Conservation (phyloP, 2,113 vertebrate genomes). For the Crypturellus undulatus region DNA sequence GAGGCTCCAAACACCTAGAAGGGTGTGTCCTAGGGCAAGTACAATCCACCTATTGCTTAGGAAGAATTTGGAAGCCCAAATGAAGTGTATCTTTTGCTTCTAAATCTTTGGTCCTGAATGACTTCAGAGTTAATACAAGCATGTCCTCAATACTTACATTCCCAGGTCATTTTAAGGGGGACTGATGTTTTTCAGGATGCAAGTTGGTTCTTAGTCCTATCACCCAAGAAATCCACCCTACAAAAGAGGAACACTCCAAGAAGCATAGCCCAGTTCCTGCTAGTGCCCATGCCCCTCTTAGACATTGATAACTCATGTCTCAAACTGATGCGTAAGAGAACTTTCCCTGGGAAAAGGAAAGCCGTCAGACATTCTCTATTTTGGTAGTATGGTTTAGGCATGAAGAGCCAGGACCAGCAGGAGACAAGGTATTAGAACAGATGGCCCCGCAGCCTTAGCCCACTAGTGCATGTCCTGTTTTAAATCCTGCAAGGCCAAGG, state of each 20-base stretch:
- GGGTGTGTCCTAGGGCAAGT: background rate
- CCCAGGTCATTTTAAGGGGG: background rate
- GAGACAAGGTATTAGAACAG: conserved; percentile 28
- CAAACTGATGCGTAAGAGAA: background rate
- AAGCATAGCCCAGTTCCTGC: rapidly evolving
- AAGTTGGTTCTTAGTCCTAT: background rate
- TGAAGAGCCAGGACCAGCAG: conserved; percentile 9
- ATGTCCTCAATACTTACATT: background rate
- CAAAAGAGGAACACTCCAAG: background rate
- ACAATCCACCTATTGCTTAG: too few species aligned
- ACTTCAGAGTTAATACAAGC: background rate
- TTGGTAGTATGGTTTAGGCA: background rate
- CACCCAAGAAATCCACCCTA: background rate
- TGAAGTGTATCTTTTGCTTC: background rate
- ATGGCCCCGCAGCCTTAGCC: conserved; percentile 16
- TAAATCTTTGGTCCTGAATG: rapidly evolving
- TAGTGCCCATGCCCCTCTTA: background rate
- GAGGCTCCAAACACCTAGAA: background rate
- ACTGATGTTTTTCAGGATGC: background rate
- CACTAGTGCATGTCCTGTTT: background rate
- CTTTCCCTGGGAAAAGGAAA: background rate
- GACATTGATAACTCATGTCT: background rate
- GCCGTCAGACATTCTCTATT: background rate
- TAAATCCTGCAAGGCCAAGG: background rate
- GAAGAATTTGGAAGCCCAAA: too few species aligned